A percentile compares a stretch with the other conserved stretches of the same genome.
Conservation (phyloP, 1,140 invertebrate genomes). For the Trachelipus rathkii region DNA sequence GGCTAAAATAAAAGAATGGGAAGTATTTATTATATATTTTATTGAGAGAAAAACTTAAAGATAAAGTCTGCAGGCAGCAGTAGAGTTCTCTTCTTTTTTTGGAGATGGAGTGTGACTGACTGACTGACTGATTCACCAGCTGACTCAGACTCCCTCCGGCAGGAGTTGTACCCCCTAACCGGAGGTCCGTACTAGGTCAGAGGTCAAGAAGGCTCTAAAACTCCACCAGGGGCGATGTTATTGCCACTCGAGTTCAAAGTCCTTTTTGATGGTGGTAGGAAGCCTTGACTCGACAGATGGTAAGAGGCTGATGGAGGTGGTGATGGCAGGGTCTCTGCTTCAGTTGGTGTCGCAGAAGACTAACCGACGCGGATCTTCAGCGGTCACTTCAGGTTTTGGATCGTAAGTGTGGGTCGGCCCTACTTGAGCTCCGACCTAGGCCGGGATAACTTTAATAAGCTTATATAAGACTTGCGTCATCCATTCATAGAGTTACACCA, state of each 20-base stretch:
- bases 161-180: not conserved
- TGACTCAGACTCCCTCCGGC: conserved; percentile 3
- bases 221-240: not conserved
- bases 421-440: not conserved
- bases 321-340: conserved; percentile 1
- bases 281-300: not conserved
- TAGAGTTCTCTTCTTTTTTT: not conserved
- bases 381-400: conserved; percentile 5
- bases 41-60: conserved; percentile 7
- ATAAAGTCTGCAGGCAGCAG: not conserved
- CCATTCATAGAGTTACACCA: not conserved
- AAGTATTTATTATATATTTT: conserved; percentile 3
- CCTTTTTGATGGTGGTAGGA: not conserved
- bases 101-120: not conserved
- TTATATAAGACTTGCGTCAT: not conserved
- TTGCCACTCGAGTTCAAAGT: not conserved
- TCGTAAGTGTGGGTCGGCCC: not conserved
- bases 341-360: conserved; percentile 1
- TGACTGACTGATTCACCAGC: not conserved
- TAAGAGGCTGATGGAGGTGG: not conserved
- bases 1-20: not conserved
- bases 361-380: conserved; percentile 1
- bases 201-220: not conserved
- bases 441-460: not conserved
- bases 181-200: not conserved